These are phyloP conservation scores for Myotis planiceps DNA, from an alignment of 2,797 vertebrate species.

Conservation along the genomic window DNA sequence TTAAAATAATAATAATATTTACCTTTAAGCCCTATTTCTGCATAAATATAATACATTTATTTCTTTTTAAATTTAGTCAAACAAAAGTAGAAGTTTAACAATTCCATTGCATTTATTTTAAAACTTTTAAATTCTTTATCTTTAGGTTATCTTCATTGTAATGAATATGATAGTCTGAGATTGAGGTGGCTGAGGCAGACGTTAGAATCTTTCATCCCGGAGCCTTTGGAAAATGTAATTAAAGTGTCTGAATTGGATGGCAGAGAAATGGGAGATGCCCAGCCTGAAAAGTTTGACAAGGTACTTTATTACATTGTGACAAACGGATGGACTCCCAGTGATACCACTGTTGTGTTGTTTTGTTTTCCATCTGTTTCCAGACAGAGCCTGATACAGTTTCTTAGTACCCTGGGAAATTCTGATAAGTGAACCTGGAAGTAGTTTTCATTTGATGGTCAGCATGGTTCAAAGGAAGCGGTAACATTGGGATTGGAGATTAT, in stretches of 20 bases:
- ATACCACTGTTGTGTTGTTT: neutral
- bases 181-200: constrained; percentile 92
- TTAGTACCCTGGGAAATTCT: neutral
- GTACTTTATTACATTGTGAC: constrained; percentile 77
- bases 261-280: constrained; percentile 87
- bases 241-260: constrained; percentile 91
- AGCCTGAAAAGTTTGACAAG: constrained; percentile 87
- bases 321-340: neutral
- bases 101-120: neutral
- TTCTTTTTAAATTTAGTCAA: constrained; percentile 42
- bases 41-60: neutral
- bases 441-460: constrained; percentile 45
- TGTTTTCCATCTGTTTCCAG: constrained; percentile 22
- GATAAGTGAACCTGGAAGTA: constrained; percentile 19
- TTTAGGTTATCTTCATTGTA: constrained; percentile 93
- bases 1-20: constrained; percentile 38
- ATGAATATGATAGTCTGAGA: constrained; percentile 92
- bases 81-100: constrained; percentile 40
- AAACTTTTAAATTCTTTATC: constrained; percentile 36
- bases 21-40: neutral
- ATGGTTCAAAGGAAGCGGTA: constrained; percentile 31
- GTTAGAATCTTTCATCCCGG: constrained; percentile 95
- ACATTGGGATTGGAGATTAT: constrained; percentile 6
- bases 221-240: constrained; percentile 85
- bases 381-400: neutral